Conservation (phyloP, 2,113 vertebrate genomes). For the Castor canadensis region DNA sequence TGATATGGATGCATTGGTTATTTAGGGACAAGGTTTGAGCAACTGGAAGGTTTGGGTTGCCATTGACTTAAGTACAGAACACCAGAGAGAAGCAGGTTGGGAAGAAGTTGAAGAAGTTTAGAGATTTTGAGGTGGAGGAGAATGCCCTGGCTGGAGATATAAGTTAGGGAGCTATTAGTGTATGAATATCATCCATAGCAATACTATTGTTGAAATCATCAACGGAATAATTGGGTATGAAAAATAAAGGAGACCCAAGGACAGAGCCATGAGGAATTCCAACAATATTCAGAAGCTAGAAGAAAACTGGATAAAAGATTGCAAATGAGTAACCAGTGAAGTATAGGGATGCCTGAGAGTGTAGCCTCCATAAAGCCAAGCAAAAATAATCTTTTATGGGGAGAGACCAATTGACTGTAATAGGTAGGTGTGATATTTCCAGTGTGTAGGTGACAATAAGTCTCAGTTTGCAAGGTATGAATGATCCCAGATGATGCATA, state of each 20-base stretch:
- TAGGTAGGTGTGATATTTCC: not conserved
- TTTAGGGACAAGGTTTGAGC: not conserved
- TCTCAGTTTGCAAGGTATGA: not conserved
- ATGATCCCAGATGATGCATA: not conserved
- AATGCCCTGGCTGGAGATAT: not conserved
- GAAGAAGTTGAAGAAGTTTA: not conserved
- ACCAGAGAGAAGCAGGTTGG: not conserved
- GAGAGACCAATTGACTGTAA: not conserved
- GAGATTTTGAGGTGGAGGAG: not conserved
- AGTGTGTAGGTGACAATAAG: not conserved
- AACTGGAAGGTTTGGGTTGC: not conserved
- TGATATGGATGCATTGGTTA: not conserved
- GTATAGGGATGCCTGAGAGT: not conserved
- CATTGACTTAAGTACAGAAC: not conserved
- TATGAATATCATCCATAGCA: not conserved
- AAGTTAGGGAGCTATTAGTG: not conserved
- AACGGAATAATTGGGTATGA: not conserved
- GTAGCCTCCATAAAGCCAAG: not conserved
- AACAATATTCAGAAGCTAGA: not conserved
- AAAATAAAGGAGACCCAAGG: not conserved
- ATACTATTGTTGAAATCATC: not conserved
- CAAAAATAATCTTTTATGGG: not conserved
- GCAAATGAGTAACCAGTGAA: not conserved
- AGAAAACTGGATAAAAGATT: not conserved
- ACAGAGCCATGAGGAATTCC: not conserved